Evolutionary conservation across 1,140 invertebrate genomes (phyloP), one percentile per base, ranked within the genome.

Genomic region (Zaprionus tsacasi): DNA sequence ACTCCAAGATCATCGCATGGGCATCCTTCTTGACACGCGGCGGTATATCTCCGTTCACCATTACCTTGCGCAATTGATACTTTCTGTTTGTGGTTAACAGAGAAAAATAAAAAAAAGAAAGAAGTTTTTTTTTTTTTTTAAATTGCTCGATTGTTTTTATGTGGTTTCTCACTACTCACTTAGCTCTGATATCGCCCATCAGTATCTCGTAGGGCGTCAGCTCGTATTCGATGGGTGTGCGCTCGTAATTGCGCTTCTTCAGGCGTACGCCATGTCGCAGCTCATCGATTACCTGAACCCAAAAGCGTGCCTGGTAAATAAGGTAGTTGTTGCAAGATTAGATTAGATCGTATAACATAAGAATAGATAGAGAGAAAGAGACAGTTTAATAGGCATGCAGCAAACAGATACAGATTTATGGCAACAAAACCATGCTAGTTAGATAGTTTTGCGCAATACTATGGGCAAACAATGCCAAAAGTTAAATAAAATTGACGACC

Each of bases 181-280:
- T 95, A 27, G 96, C 96, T 78, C 98, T 93, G 77, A 99, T 99
- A 91, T 99, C 98, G 86, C 99, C 97, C 96, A 99, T 98, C 12
- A 99, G 94, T 87, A 98, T 98, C 94, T 99, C 98, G 92, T 99
- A 99, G 7, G 98, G 98, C n/a, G 98, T 99, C 72, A 99, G 93
- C 93, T 99, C 97, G 93, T 96, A 99, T 93, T 99, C 98, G 65
- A 97, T 95, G 50, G 95, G 94, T 43, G 95, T 95, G 78, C 95
- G 93, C 82, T 94, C 94, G 92, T 95, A 94, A 92, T 95, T 94
- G 3, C 98, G 97, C 93, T 99, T 99, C 93, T 99, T 99, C 87
- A 99, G 93, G 93, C 98, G 96, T 0, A 99, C 98, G 11, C 98
- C 95, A 81, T 94, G 94, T 17, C 98, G 91, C 56, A 94, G 93